Evolutionary conservation across 2,113 vertebrate species (phyloP), one percentile per base, ranked within the genome.

Genomic region (Todiramphus chloris): DNA sequence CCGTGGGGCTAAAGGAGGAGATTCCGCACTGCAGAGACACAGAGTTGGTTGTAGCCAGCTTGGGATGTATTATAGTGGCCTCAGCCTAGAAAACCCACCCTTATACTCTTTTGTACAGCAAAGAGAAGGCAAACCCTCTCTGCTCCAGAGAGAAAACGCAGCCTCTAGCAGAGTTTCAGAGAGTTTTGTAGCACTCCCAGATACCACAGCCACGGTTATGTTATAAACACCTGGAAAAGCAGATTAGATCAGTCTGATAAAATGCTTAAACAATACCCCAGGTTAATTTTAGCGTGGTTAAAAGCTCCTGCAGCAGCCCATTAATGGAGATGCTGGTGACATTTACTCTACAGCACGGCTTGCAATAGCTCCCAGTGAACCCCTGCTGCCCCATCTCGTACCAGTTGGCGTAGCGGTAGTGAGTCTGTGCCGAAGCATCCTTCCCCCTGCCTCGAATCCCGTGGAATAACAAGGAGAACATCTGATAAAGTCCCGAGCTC

Each of bases 201-300:
- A 67, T 33, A 75, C 8, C 55, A 33, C 67, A 58, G 7, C n/a
- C 48, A 23, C 0, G 1, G 16, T 51, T 63, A 68, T 46, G 48
- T 37, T 59, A 73, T 37, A 83, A 90, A 74, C 55, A 78, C 37
- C 51, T 67, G 51, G 39, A 56, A 67, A 76, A 60, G 51, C 44
- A 55, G 48, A 82, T 76, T 51, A 48, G 60, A 78, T 59, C n/a
- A 23, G 33, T 9, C 41, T 48, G 67, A 44, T 44, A 80, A 87
- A 62, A 92, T 20, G 16, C 46, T 60, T 86, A 51, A 86, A 78
- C 77, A 89, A 92, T 59, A 89, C 5, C 16, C 24, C 41, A 41
- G 51, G 35, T 92, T 89, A 78, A 86, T 96, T 96, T 80, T 90
- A 62, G 67, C 10, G 21, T 58, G 74, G 75, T 75, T 70, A 83